A percentile compares a stretch with the other conserved stretches of the same genome.
Evolutionary conservation across 2,797 vertebrate genomes (phyloP).

Genomic region (Graptemys geographica): DNA sequence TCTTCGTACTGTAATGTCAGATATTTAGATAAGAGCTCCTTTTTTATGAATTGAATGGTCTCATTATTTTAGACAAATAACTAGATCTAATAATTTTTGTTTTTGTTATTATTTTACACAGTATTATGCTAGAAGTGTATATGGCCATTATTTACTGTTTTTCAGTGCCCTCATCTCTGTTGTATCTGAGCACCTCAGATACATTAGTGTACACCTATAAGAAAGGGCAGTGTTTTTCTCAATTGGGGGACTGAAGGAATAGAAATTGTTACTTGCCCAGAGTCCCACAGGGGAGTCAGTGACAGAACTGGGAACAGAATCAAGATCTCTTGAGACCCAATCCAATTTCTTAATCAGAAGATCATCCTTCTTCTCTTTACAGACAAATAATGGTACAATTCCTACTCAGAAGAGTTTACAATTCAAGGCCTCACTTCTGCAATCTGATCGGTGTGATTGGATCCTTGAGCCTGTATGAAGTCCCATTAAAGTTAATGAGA

Average conservation of each 20-base stretch:
- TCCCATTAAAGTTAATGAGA: neutral
- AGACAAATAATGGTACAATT: neutral
- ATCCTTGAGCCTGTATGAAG: neutral
- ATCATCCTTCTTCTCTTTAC: neutral
- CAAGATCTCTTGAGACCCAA: neutral
- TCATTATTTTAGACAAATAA: neutral
- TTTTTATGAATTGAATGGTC: neutral
- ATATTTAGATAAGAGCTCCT: neutral
- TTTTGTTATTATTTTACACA: neutral
- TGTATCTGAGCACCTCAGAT: neutral
- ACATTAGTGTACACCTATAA: rapidly evolving
- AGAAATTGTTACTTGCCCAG: neutral
- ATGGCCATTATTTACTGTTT: neutral
- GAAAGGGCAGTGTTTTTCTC: neutral
- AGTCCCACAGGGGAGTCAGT: neutral
- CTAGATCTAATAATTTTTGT: rapidly evolving
- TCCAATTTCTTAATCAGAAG: neutral
- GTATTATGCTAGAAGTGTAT: neutral
- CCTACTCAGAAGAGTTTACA: neutral
- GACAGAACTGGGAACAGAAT: neutral
- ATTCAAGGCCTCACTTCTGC: neutral
- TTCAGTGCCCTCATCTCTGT: neutral
- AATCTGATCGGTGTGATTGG: neutral
- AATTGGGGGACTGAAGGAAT: neutral
- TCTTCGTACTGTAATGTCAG: neutral